Evolutionary conservation across 1,140 invertebrate species (phyloP).

Genomic region (Drosophila pallidifrons): DNA sequence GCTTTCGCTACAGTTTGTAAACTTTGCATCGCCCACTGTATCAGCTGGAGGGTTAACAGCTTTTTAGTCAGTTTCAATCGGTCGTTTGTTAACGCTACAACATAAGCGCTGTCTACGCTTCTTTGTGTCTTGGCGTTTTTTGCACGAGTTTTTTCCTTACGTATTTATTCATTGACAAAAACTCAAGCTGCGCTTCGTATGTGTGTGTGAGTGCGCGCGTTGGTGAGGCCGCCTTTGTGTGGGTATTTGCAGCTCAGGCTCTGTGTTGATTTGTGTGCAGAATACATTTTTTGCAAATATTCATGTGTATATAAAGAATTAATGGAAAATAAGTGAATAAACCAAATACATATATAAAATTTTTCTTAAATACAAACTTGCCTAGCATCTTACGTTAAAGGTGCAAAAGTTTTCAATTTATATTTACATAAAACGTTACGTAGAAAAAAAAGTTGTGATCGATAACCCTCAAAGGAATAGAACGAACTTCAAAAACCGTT

Average conservation of each 20-base stretch:
- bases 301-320: not conserved
- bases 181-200: slow-evolving; percentile 70
- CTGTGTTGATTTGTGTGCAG: slow-evolving; percentile 65
- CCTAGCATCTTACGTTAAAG: slow-evolving; percentile 17
- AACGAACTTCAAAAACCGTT: slow-evolving; percentile 58
- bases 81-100: slow-evolving; percentile 47
- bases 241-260: slow-evolving; percentile 33
- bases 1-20: slow-evolving; percentile 27
- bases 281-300: slow-evolving; percentile 67
- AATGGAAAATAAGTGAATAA: slow-evolving; percentile 54
- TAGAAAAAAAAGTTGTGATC: slow-evolving; percentile 14
- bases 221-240: slow-evolving; percentile 50
- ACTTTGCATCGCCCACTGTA: slow-evolving; percentile 22
- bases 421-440: not conserved
- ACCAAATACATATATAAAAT: slow-evolving; percentile 3
- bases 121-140: slow-evolving; percentile 62
- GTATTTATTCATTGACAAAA: slow-evolving; percentile 84
- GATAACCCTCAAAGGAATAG: slow-evolving; percentile 7
- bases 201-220: slow-evolving; percentile 50
- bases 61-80: slow-evolving; percentile 64
- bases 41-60: slow-evolving; percentile 31
- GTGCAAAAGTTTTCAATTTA: slow-evolving; percentile 45
- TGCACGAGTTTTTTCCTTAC: slow-evolving; percentile 83
- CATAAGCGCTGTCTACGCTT: slow-evolving; percentile 27
- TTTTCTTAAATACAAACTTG: slow-evolving; percentile 10